Evolutionary conservation across 2,888 invertebrate species (phyloP), one percentile per base, ranked within the genome.

Genomic region (Silvanus unidentatus): DNA sequence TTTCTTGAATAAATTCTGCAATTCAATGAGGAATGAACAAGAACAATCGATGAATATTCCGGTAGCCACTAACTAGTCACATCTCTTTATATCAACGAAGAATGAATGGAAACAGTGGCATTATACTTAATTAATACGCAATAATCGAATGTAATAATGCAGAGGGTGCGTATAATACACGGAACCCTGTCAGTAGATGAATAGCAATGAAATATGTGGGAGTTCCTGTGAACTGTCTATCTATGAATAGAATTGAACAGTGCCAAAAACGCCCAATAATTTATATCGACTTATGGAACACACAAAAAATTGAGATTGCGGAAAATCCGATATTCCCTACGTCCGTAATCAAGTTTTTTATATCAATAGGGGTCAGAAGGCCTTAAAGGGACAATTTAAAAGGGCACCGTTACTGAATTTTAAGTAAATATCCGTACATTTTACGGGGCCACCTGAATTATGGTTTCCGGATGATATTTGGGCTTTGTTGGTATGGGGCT

Each of bases 401-500:
- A 27, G 42, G 28, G 22, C 12, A 36, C 32, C 45, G 48, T 49
- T n/a, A n/a, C n/a, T 54, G 52, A 53, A 56, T 55, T 52, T 52
- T 50, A 52, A 53, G 53, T 51, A 52, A 54, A 55, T 52, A 52
- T 47, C 45, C 45, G 39, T 52, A 45, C 42, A 45, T 47, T 51
- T 47, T 50, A 48, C 38, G 42, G 42, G n/a, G 29, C 39, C 50
- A 48, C 46, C 49, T 57, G 54, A 57, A 54, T 55, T 57, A 58
- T 58, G 53, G 53, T 48, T 58, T 58, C 58, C 58, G 55, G 53
- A 52, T 48, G 50, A 51, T 49, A 54, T 52, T 53, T 44, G 47
- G 46, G 52, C 46, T 56, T 48, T 50, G 49, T 50, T 48, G 49
- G 51, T 45, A 40, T 40, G 44, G 42, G 41, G n/a, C 44, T 48